These are phyloP conservation scores for Odontamblyopus lacepedii DNA, from an alignment of 2,797 vertebrate species.

Conservation along the genomic window DNA sequence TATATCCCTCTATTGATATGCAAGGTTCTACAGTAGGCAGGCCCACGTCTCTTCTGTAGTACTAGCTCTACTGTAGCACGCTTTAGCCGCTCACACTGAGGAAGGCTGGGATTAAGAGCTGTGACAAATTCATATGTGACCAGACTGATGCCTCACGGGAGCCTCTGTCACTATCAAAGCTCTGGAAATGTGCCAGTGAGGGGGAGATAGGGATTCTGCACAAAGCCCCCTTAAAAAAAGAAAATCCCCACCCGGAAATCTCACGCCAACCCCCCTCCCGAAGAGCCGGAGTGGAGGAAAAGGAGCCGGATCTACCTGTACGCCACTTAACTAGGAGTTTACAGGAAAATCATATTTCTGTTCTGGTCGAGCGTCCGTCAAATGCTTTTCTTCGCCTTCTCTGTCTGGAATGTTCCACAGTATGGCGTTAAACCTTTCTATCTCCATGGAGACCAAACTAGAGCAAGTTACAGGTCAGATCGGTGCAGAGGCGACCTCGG, in stretches of 20 bases:
- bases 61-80: conserved; percentile 16
- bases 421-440: too few species aligned
- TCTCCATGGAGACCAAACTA: too few species aligned
- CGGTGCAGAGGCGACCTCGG: too few species aligned
- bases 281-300: conserved; percentile 73
- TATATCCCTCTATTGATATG: too few species aligned
- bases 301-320: conserved; percentile 20
- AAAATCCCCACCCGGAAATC: conserved; percentile 73
- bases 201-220: conserved; percentile 68
- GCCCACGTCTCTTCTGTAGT: conserved; percentile 9
- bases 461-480: too few species aligned
- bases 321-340: not conserved
- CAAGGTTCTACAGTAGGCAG: too few species aligned
- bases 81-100: conserved; percentile 63
- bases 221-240: conserved; percentile 71
- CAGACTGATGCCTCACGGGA: conserved; percentile 70
- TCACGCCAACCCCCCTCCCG: conserved; percentile 58
- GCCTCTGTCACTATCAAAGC: conserved; percentile 81
- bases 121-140: conserved; percentile 82
- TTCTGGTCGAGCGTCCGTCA: not conserved
- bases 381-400: too few species aligned
- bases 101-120: conserved; percentile 74
- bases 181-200: conserved; percentile 68
- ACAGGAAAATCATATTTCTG: not conserved
- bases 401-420: too few species aligned